Evolutionary conservation across 2,888 invertebrate genomes (phyloP), one percentile per base, ranked within the genome.

Genomic region (Anoplius nigerrimus): DNA sequence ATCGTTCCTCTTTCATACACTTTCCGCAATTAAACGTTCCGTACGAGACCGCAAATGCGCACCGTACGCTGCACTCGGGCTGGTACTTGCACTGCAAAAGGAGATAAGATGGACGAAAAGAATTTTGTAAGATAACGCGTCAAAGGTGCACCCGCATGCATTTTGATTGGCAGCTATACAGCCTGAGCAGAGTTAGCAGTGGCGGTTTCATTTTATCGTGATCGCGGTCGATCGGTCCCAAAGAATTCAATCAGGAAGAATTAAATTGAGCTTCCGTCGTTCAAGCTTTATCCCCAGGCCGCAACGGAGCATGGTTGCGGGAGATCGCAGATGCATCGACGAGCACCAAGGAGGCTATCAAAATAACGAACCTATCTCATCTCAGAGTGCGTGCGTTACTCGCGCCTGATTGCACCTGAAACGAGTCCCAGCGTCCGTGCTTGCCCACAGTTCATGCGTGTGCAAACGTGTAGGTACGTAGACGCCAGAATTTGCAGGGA

Each of bases 341-440:
- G 42, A 56, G 20, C 56, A 56, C 54, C 52, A 72, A 74, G 81
- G 67, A 78, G 73, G 80, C 84, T 86, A 87, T 87, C 86, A 83
- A 85, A 86, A 86, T 87, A 86, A 87, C 81, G 85, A 86, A 82
- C 78, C 81, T 76, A 79, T 79, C 82, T 82, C 81, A 82, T 84
- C 82, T 82, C 74, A 74, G 74, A 79, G 82, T 79, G 76, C 75
- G 82, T 79, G 76, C 75, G 82, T 86, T 84, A 85, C 77, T 82
- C 74, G 81, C 84, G 86, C 82, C 71, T 78, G 81, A 82, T 71
- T 85, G 84, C 79, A 78, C 77, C 74, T 78, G 78, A 84, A 87
- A 83, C 80, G 81, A 72, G 48, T 48, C 66, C 45, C 45, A 61
- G 69, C 60, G 68, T 60, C 54, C 52, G 53, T 57, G 48, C 24